Base-by-base conservation (phyloP, 2,113 vertebrate species). In the Percopsis transmontana region DNA sequence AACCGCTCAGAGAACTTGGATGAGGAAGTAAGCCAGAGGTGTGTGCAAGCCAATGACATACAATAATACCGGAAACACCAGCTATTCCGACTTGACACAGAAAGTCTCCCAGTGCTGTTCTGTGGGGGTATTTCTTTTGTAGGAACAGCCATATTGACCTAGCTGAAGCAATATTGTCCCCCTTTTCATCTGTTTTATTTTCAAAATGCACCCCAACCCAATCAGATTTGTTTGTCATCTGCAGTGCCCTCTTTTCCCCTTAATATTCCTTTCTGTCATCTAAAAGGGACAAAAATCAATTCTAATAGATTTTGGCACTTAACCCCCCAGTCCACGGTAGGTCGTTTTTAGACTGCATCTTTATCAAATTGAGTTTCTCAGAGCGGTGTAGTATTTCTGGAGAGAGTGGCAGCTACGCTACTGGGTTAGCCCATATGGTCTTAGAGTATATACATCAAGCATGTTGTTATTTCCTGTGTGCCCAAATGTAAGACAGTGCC, bases 201-300 rank as follows among this genome's bases (percentile, higher is more conserved):
- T 20, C 39, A 45, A 14, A 56, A 56, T 56, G 38, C 20, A 4
- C 15, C 18, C 15, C 12, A 52, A 18, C 48, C 39, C 58, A 21
- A 51, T 65, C 38, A 41, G 11, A 42, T n/a, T 44, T 58, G 41
- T 54, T 16, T 13, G 56, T 57, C 23, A 44, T 52, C 11, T 50
- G 16, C 7, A 3, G 5, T 14, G 52, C 13, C 41, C 21, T 40
- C 18, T 19, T 14, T 19, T 38, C 15, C 57, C 38, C 1, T 52
- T 7, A 11, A 42, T 54, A 60, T 33, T 68, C 18, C 15, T 15
- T 57, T 54, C 10, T 15, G 24, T 50, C 57, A 39, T 64, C 14
- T 64, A 20, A 40, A 44, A 74, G 23, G 24, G n/a, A 53, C 2
- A 58, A 60, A 62, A 47, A 81, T 82, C 68, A 65, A 73, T 82